Evolutionary conservation across 2,113 vertebrate species (phyloP), one percentile per base, ranked within the genome.

Genomic region (Ceyx melanurus): DNA sequence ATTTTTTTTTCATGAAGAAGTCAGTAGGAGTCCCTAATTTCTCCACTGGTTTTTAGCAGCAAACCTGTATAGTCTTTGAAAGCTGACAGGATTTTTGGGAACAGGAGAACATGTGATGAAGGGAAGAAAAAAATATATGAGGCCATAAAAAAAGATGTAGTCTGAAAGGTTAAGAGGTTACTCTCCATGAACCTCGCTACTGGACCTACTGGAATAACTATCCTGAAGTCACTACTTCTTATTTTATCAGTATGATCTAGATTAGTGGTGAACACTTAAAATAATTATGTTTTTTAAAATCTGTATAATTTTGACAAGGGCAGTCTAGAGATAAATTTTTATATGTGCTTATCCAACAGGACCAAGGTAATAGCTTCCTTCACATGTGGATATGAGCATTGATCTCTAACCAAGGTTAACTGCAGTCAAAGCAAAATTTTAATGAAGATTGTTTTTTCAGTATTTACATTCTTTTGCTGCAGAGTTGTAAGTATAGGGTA

Each of bases 361-460:
- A 43, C 40, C 91, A 20, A 40, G 22, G 29, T 40, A 73, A 65
- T 5, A 37, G 14, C 7, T n/a, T 18, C 8, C 5, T 80, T 82
- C 21, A 62, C 6, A 18, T 20, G 21, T 0, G 0, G 6, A 51
- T 89, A 23, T 19, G 7, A 29, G 2, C 45, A 61, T 26, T 37
- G 71, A 82, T 35, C 22, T 73, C 53, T 82, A 82, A 43, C 9
- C 11, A 65, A 73, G 26, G 16, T 42, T 25, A 68, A 22, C 13
- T 67, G 51, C 37, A 46, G 46, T 29, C 10, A 75, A 87, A 62
- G 25, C 0, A 9, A 40, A 50, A 22, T 68, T 88, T 73, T 28
- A 40, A 68, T 2, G 2, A 23, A 57, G 14, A 17, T 72, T 65
- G 56, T 2, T 23, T 89, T 84, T 68, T 70, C 22, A 68, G 8